phyloP scores from a whole-genome alignment of 2,113 vertebrate species.

The Anarhynchus alexandrinus region DNA sequence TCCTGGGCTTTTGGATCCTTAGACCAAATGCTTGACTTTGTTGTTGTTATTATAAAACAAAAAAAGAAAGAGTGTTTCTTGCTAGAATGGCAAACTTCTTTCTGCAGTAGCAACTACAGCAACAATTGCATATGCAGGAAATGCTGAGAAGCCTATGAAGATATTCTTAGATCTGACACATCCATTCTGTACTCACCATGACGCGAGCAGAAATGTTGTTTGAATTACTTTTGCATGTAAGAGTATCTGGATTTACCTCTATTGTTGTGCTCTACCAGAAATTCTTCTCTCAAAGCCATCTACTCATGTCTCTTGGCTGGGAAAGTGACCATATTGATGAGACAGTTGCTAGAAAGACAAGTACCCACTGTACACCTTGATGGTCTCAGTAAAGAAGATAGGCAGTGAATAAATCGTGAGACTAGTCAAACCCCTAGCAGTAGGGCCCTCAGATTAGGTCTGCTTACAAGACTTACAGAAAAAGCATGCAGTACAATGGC shows the following conservation, averaged over 20 bases:
- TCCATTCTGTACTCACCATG: neutral
- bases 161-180: neutral
- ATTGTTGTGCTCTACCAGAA: neutral
- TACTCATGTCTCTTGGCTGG: neutral
- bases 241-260: neutral
- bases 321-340: neutral
- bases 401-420: neutral
- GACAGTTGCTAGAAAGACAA: neutral
- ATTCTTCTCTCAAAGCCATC: neutral
- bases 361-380: neutral
- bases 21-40: constrained; percentile 61
- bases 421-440: neutral
- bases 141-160: constrained; percentile 3
- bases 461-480: neutral
- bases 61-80: constrained; percentile 61
- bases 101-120: constrained; percentile 21
- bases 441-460: neutral
- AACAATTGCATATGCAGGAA: constrained; percentile 31
- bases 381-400: neutral
- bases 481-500: neutral
- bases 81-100: constrained; percentile 52
- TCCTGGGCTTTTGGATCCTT: constrained; percentile 74
- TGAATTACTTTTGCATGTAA: neutral
- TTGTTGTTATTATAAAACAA: constrained; percentile 39
- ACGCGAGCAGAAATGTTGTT: neutral